Conservation (phyloP, 2,888 invertebrate genomes). For the Sminthurinus aureus region DNA sequence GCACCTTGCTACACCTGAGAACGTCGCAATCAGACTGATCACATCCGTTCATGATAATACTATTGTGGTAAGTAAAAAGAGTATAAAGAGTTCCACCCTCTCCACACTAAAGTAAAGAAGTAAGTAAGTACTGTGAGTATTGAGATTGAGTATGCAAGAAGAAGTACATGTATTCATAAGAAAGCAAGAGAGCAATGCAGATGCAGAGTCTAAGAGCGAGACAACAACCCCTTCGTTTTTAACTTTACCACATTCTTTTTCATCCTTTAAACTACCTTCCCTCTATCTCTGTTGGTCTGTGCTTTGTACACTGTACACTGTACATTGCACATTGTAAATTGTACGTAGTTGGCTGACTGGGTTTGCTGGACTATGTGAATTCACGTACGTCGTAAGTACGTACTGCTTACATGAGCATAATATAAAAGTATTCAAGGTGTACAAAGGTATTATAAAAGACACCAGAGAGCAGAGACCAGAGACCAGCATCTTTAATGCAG, state of each 20-base stretch:
- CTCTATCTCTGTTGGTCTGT: slow-evolving; percentile 2
- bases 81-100: slow-evolving; percentile 36
- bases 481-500: not conserved
- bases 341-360: not conserved
- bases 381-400: not conserved
- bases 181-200: too few species aligned
- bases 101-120: slow-evolving; percentile 1
- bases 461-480: not conserved
- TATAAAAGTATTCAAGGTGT: not conserved
- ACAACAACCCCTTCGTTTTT: slow-evolving; percentile 27
- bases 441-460: not conserved
- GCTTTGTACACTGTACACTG: not conserved
- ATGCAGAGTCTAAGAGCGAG: not conserved
- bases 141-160: too few species aligned
- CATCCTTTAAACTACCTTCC: not conserved
- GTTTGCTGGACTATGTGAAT: not conserved
- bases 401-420: not conserved
- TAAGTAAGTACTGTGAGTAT: too few species aligned
- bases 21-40: slow-evolving; percentile 25
- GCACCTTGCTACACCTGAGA: slow-evolving; percentile 40
- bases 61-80: not conserved
- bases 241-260: too few species aligned
- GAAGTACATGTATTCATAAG: too few species aligned
- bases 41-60: slow-evolving; percentile 40
- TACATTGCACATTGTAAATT: not conserved